Evolutionary conservation across 1,140 invertebrate genomes (phyloP).

Genomic region (Oryctes rhinoceros): DNA sequence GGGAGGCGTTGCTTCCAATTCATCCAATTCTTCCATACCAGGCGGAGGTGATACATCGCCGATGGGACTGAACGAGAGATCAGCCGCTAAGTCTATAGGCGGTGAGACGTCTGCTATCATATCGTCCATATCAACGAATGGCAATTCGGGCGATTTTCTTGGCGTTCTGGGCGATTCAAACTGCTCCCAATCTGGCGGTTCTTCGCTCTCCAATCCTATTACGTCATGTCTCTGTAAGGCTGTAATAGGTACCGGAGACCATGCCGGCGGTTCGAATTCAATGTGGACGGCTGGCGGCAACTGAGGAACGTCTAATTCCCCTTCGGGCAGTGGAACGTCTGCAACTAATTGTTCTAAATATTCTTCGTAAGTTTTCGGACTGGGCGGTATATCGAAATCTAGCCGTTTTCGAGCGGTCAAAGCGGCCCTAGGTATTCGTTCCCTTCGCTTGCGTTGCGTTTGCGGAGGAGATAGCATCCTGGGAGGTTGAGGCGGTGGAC

Average conservation of each 20-base stretch:
- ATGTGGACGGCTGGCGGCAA: neutral
- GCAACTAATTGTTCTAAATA: neutral
- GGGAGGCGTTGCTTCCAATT: constrained; percentile 1
- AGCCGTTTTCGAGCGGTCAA: constrained; percentile 10
- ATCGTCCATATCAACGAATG: constrained; percentile 9
- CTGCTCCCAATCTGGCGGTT: constrained; percentile 16
- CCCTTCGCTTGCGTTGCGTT: neutral
- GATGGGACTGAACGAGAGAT: neutral
- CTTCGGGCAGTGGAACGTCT: constrained; percentile 32
- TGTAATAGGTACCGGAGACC: constrained; percentile 23
- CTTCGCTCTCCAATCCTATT: constrained; percentile 6
- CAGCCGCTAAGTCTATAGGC: neutral
- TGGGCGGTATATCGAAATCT: neutral
- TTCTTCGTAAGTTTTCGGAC: constrained; percentile 9
- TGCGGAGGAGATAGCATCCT: neutral
- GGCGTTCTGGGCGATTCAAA: constrained; percentile 41
- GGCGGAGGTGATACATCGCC: neutral
- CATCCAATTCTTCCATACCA: constrained; percentile 18
- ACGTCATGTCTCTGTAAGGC: neutral
- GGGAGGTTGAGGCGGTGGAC: neutral
- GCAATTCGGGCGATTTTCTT: neutral
- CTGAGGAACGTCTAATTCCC: constrained; percentile 4
- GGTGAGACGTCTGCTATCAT: neutral
- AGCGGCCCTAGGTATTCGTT: neutral
- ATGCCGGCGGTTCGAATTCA: constrained; percentile 7